A percentile compares a stretch with the other conserved stretches of the same genome.
These are phyloP conservation scores for Trachelus troglodyta DNA, from an alignment of 2,888 invertebrate species.

Conservation along the genomic window DNA sequence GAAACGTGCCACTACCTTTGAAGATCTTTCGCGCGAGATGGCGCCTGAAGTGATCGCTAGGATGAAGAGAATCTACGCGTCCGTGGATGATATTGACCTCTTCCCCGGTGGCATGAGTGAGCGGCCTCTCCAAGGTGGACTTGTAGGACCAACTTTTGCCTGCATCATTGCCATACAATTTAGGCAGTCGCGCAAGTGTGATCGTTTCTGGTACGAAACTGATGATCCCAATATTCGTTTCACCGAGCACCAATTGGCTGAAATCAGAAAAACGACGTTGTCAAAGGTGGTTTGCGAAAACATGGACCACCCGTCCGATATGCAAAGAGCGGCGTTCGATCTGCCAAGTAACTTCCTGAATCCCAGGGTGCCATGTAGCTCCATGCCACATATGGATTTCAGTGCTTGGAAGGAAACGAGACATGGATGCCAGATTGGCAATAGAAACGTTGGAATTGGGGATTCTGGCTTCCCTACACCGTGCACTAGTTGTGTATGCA, in stretches of 20 bases:
- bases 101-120: constrained; percentile 97
- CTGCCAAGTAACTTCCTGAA: constrained; percentile 92
- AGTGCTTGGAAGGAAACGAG: constrained; percentile 86
- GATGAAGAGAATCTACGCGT: constrained; percentile 84
- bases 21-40: constrained; percentile 88
- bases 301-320: constrained; percentile 84
- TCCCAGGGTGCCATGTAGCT: constrained; percentile 86
- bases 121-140: constrained; percentile 86
- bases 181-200: constrained; percentile 89
- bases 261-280: constrained; percentile 86
- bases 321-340: constrained; percentile 92
- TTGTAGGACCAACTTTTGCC: constrained; percentile 95
- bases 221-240: constrained; percentile 82
- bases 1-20: constrained; percentile 85
- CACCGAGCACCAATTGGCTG: constrained; percentile 87
- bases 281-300: constrained; percentile 91
- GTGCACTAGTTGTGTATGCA: constrained; percentile 90
- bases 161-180: constrained; percentile 96
- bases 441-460: constrained; percentile 81
- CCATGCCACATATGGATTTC: constrained; percentile 83
- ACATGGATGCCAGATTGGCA: constrained; percentile 86
- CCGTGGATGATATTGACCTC: constrained; percentile 95
- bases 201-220: constrained; percentile 96
- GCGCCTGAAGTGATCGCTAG: constrained; percentile 84
- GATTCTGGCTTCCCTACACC: constrained; percentile 90